These are phyloP conservation scores for Anser cygnoides DNA, from an alignment of 2,113 vertebrate genomes.

Conservation along the genomic window DNA sequence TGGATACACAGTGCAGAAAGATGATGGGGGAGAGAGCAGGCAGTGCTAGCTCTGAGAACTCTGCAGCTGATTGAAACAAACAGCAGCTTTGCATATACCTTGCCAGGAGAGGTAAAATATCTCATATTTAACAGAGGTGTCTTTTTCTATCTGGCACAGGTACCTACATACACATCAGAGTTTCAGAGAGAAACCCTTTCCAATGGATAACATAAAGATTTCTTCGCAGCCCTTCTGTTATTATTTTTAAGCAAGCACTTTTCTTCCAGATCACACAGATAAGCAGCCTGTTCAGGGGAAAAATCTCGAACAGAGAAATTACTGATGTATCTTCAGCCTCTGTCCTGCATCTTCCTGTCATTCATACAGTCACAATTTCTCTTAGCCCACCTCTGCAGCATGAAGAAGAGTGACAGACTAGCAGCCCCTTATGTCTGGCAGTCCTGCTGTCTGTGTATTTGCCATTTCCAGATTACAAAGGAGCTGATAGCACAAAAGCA, in stretches of 20 bases:
- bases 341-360: background rate
- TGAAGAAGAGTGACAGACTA: background rate
- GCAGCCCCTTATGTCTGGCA: background rate
- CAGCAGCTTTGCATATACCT: background rate
- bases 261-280: background rate
- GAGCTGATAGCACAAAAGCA: background rate
- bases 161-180: background rate
- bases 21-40: background rate
- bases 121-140: background rate
- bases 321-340: background rate
- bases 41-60: background rate
- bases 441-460: background rate
- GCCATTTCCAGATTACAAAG: slow-evolving; percentile 1
- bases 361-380: background rate
- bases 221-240: background rate
- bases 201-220: background rate
- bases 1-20: background rate
- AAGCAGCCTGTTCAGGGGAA: background rate
- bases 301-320: background rate
- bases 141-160: background rate
- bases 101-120: background rate
- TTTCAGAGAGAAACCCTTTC: background rate
- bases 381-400: background rate
- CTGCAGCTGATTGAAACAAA: background rate
- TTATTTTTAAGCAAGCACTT: background rate